Percentiles rank a stretch among this genome's conserved stretches.
Conservation (phyloP, 1,140 invertebrate genomes). For the Ectropis grisescens region DNA sequence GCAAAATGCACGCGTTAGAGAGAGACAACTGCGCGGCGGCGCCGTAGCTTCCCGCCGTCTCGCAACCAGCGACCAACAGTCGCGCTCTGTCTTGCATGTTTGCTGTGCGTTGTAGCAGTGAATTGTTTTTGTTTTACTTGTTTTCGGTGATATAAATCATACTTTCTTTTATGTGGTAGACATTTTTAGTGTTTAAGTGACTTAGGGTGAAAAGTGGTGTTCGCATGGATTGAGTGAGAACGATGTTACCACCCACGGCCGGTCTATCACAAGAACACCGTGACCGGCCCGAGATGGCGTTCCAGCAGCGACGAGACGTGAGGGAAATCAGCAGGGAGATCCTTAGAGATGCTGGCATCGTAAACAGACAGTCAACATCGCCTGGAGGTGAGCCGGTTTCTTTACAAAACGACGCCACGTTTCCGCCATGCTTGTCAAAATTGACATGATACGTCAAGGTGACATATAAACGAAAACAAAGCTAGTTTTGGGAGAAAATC, state of each 20-base stretch:
- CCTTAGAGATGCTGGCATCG: conserved; percentile 52
- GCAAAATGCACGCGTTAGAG: conserved; percentile 16
- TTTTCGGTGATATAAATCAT: conserved; percentile 24
- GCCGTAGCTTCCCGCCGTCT: conserved; percentile 52
- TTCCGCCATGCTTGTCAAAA: conserved; percentile 66
- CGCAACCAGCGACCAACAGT: conserved; percentile 29
- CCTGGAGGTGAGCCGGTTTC: conserved; percentile 62
- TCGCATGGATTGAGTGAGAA: conserved; percentile 54
- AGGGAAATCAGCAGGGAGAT: conserved; percentile 60
- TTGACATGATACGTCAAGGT: conserved; percentile 63
- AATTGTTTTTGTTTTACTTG: conserved; percentile 35
- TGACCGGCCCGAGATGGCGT: conserved; percentile 57
- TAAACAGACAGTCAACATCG: conserved; percentile 53
- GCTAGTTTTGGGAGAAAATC: conserved; percentile 28
- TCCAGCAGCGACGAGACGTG: conserved; percentile 57
- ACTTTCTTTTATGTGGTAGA: conserved; percentile 19
- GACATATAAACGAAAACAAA: conserved; percentile 62
- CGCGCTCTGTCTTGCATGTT: conserved; percentile 52
- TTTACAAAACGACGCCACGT: conserved; percentile 64
- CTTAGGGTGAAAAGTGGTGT: conserved; percentile 26
- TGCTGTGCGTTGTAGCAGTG: conserved; percentile 34
- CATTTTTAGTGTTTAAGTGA: conserved; percentile 22
- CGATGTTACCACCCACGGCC: conserved; percentile 66
- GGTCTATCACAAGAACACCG: conserved; percentile 52
- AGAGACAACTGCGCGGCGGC: conserved; percentile 49